Conservation (phyloP, 2,888 invertebrate species). For the Oligia strigilis region DNA sequence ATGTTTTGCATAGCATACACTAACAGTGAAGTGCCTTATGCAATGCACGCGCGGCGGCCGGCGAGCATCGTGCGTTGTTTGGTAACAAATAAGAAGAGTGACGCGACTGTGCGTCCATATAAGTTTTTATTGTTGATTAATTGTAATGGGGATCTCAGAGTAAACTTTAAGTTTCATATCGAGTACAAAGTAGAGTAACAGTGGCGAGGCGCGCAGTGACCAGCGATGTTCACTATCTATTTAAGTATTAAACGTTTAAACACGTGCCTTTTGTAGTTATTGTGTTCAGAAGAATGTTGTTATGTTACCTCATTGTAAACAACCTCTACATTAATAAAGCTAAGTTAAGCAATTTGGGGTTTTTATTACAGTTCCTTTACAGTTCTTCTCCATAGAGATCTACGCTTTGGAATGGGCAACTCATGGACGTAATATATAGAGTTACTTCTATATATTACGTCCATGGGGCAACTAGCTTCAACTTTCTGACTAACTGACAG, state of each 20-base stretch:
- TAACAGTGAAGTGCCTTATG: constrained; percentile 29
- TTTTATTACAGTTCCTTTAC: constrained; percentile 28
- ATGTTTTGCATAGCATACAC: neutral
- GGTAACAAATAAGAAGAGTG: constrained; percentile 1
- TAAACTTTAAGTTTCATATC: constrained; percentile 68
- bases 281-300: constrained; percentile 74
- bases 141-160: constrained; percentile 77
- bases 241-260: constrained; percentile 47
- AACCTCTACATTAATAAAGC: constrained; percentile 61
- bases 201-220: constrained; percentile 21
- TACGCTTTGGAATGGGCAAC: too few relatives aligned
- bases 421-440: too few relatives aligned
- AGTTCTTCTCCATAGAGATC: too few relatives aligned
- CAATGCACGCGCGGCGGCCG: neutral
- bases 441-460: too few relatives aligned
- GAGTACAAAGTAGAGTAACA: constrained; percentile 74
- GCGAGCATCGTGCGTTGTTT: constrained; percentile 8
- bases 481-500: too few relatives aligned
- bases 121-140: constrained; percentile 68
- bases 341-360: constrained; percentile 28
- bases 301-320: constrained; percentile 80
- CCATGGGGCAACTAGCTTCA: too few relatives aligned
- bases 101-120: constrained; percentile 16
- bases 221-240: constrained; percentile 39
- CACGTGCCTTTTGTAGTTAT: constrained; percentile 72